Percentiles rank a stretch among this genome's conserved stretches.
phyloP scores from a whole-genome alignment of 2,888 invertebrate species.

The Nomada flava region DNA sequence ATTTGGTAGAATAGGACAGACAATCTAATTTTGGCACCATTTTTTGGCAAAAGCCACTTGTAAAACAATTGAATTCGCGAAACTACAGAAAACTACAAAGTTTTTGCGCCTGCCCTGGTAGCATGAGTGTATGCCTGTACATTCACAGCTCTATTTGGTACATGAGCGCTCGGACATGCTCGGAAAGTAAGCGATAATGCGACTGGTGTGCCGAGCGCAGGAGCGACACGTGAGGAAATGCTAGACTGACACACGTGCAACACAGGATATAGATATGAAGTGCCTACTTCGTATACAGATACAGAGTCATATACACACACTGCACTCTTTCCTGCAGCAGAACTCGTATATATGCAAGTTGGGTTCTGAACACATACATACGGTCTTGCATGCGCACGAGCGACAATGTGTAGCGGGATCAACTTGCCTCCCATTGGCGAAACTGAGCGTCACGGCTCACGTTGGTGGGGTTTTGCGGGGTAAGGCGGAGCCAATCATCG shows the following conservation, averaged over 20 bases:
- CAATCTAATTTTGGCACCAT: not conserved
- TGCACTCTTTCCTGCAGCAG: constrained; percentile 1
- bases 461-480: constrained; percentile 53
- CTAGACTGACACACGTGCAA: constrained; percentile 45
- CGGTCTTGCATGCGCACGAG: constrained; percentile 36
- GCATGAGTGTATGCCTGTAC: constrained; percentile 31
- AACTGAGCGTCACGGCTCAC: constrained; percentile 34
- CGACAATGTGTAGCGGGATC: constrained; percentile 48
- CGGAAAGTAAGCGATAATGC: constrained; percentile 61
- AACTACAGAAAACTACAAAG: constrained; percentile 3
- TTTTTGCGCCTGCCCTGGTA: constrained; percentile 13
- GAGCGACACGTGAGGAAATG: constrained; percentile 64
- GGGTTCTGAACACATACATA: not conserved
- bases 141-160: constrained; percentile 45
- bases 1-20: not conserved
- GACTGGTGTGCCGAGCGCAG: constrained; percentile 59
- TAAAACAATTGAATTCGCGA: constrained; percentile 7
- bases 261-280: constrained; percentile 23
- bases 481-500: constrained; percentile 71
- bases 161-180: constrained; percentile 42
- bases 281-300: constrained; percentile 4
- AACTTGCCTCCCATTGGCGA: constrained; percentile 51
- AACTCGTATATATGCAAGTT: not conserved
- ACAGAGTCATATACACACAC: not conserved
- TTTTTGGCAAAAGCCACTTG: not conserved